These are phyloP conservation scores for Myodes glareolus DNA, from an alignment of 2,113 vertebrate species.

Conservation along the genomic window DNA sequence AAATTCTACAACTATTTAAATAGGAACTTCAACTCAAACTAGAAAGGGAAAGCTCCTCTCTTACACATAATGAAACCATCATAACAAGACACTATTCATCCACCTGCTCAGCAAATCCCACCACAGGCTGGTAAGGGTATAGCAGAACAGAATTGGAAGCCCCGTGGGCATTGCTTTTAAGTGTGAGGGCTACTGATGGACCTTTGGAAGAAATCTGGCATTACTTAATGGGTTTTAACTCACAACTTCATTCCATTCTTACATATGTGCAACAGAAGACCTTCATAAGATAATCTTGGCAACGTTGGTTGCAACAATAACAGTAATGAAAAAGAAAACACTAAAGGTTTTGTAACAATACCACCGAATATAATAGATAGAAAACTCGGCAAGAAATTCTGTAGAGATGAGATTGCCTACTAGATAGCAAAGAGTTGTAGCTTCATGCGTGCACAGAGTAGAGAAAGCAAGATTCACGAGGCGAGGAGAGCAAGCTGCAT, in stretches of 20 bases:
- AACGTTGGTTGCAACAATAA: constrained; percentile 10
- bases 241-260: constrained; percentile 11
- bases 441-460: not conserved
- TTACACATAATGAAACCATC: constrained; percentile 24
- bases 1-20: constrained; percentile 39
- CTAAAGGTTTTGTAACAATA: not conserved
- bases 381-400: not conserved
- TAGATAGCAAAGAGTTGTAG: not conserved
- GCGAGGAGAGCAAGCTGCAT: not conserved
- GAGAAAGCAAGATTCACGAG: not conserved
- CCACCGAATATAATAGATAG: not conserved
- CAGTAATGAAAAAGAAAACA: not conserved
- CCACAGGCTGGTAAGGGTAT: constrained; percentile 8
- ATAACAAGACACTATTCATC: not conserved
- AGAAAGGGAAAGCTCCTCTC: constrained; percentile 29
- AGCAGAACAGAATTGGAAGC: constrained; percentile 4
- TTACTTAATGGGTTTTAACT: constrained; percentile 54
- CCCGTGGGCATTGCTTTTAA: not conserved
- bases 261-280: constrained; percentile 39
- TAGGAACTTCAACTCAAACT: constrained; percentile 52
- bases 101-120: not conserved
- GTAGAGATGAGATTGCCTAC: not conserved
- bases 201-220: constrained; percentile 56
- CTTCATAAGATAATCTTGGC: not conserved
- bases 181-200: not conserved